Evolutionary conservation across 1,140 invertebrate genomes (phyloP).

Genomic region (Drosophila serrata): DNA sequence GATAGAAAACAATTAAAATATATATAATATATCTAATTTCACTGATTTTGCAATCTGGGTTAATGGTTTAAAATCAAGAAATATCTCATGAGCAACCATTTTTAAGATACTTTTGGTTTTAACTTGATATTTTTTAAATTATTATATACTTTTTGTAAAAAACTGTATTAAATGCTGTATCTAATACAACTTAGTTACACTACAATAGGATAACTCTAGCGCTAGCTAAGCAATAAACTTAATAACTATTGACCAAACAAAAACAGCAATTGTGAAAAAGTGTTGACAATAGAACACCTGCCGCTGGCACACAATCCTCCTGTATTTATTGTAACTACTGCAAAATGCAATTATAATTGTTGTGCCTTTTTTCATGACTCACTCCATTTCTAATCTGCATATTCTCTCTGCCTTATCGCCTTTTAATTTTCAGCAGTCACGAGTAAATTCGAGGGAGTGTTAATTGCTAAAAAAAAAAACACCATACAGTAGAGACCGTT

Average conservation of each 20-base stretch:
- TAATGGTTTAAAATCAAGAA: neutral
- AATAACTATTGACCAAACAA: slow-evolving; percentile 7
- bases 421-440: slow-evolving; percentile 25
- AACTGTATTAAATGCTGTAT: neutral
- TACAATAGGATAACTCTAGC: neutral
- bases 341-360: slow-evolving; percentile 7
- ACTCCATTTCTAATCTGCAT: slow-evolving; percentile 24
- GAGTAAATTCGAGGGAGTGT: slow-evolving; percentile 15
- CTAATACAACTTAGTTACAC: neutral
- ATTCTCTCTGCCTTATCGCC: slow-evolving; percentile 26
- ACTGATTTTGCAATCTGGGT: neutral
- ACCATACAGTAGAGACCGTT: no score
- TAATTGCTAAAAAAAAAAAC: neutral
- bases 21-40: neutral
- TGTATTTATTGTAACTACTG: slow-evolving; percentile 20
- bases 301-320: neutral
- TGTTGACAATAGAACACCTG: slow-evolving; percentile 13
- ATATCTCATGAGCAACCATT: neutral
- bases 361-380: neutral
- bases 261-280: slow-evolving; percentile 2
- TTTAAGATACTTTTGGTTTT: neutral
- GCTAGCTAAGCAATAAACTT: slow-evolving; percentile 3
- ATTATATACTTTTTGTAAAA: neutral
- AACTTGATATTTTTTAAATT: neutral
- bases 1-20: neutral